Evolutionary conservation across 2,113 vertebrate genomes (phyloP), one percentile per base, ranked within the genome.

Genomic region (Limnothrissa miodon): DNA sequence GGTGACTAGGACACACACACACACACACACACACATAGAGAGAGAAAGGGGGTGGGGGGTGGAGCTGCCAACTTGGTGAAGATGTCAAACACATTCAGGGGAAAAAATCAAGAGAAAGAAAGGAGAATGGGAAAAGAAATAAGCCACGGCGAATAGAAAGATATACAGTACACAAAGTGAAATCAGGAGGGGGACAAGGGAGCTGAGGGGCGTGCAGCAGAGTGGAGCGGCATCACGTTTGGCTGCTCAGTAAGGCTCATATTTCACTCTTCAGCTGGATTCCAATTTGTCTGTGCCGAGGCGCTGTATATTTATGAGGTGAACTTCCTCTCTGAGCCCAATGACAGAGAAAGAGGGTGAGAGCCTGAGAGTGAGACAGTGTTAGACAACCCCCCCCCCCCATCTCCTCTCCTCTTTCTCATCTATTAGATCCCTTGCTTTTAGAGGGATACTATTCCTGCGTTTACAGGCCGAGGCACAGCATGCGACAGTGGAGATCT

Each of bases 231-330:
- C 79, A 21, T 62, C 59, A 10, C 80, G 80, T 87, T 85, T 42
- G 56, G 85, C 78, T 87, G 78, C 81, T 80, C 81, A 66, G 39
- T 74, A 74, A 83, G 82, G 80, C 85, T 87, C 85, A 88, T 89
- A 88, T 88, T 87, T 87, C 85, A 86, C 82, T 79, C 78, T 80
- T 84, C 66, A 53, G 85, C 85, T 82, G 80, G 81, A 86, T 82
- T 89, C 83, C 51, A 81, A 70, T 89, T 81, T 46, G 80, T 53
- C 85, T 59, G 66, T 19, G 81, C 79, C 86, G 2, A 84, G 85
- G 85, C 51, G 51, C 81, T 85, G 84, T 88, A 90, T 86, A 87
- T 88, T 87, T 83, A 86, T 86, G 86, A 85, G 85, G 56, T 51
- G 39, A 56, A 78, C 46, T 45, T 88, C 80, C 78, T 88, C 87